Percentiles rank a stretch among this genome's conserved stretches.
Conservation (phyloP, 2,797 vertebrate genomes). For the Ctenochaetus hawaiiensis region DNA sequence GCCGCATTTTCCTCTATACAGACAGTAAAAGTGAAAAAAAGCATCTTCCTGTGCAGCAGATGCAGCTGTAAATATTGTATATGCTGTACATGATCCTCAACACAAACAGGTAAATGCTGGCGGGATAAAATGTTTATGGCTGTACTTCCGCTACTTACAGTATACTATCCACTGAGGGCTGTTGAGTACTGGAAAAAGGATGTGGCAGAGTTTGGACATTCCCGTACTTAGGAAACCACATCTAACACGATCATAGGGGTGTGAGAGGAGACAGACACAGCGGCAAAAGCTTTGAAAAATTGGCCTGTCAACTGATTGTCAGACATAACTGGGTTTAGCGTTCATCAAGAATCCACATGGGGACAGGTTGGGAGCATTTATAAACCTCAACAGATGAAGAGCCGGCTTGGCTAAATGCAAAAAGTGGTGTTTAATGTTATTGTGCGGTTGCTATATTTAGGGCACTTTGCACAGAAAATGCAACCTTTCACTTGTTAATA, state of each 20-base stretch:
- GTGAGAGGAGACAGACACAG: slow-evolving; percentile 53
- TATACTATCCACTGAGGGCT: slow-evolving; percentile 55
- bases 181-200: slow-evolving; percentile 80
- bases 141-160: slow-evolving; percentile 83
- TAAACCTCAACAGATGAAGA: slow-evolving; percentile 48
- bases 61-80: slow-evolving; percentile 48
- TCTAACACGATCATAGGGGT: slow-evolving; percentile 76
- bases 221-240: slow-evolving; percentile 83
- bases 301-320: slow-evolving; percentile 61
- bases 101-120: slow-evolving; percentile 79
- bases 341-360: slow-evolving; percentile 69
- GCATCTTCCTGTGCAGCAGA: slow-evolving; percentile 27
- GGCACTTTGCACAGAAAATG: slow-evolving; percentile 23
- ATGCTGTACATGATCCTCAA: slow-evolving; percentile 39
- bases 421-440: slow-evolving; percentile 66
- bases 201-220: slow-evolving; percentile 77
- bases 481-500: slow-evolving; percentile 11
- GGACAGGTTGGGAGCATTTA: slow-evolving; percentile 59
- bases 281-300: slow-evolving; percentile 71
- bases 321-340: slow-evolving; percentile 76
- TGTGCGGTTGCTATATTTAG: slow-evolving; percentile 49
- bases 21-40: slow-evolving; percentile 24
- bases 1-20: slow-evolving; percentile 12
- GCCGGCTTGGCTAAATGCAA: slow-evolving; percentile 42
- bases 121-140: slow-evolving; percentile 80